Base-by-base conservation (phyloP, 2,113 vertebrate genomes). In the Istiophorus platypterus region DNA sequence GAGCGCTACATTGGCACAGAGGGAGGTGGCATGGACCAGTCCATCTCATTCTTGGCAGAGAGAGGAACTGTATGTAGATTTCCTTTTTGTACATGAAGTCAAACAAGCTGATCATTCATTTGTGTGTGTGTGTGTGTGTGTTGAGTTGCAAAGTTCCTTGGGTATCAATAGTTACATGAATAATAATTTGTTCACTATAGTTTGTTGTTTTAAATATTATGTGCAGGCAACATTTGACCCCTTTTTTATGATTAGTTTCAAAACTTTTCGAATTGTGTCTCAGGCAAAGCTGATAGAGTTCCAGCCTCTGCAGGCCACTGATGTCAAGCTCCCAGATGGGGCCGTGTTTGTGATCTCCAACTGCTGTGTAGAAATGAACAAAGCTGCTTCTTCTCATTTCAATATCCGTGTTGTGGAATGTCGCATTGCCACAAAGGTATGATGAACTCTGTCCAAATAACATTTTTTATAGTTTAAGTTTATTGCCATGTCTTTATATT, bases 1-100 rank as follows among this genome's bases (percentile, higher is more conserved):
- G 98, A 99, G 76, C 95, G 81, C 67, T 99, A 98, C 34, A 96
- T 99, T 81, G 98, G 98, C 82, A 99, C 98, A n/a, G 97, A 99
- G 94, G 98, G 98, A 75, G 98, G 98, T 47, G 98, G 98, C 78
- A 99, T 99, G 98, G 98, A 99, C 93, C 98, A 99, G 89, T 98
- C 98, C 1, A 99, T 99, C 88, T 99, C 97, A 62, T 98, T 99
- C 87, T 94, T 99, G 87, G 98, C 97, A 86, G 98, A 99, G 88
- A 94, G 94, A 92, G 98, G 97, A 95, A 97, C 95, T 54, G 98
- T 99, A 96, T 11, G 96, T 84, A 64, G 13, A 7, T 31, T 41
- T 70, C 4, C 13, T 14, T 34, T 8, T 4, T 64, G 5, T 41
- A 13, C 14, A 63, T 58, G 2, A 26, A 0, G 14, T 31, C 15